Conservation (phyloP, 1,140 invertebrate genomes). For the Coptotermes formosanus region DNA sequence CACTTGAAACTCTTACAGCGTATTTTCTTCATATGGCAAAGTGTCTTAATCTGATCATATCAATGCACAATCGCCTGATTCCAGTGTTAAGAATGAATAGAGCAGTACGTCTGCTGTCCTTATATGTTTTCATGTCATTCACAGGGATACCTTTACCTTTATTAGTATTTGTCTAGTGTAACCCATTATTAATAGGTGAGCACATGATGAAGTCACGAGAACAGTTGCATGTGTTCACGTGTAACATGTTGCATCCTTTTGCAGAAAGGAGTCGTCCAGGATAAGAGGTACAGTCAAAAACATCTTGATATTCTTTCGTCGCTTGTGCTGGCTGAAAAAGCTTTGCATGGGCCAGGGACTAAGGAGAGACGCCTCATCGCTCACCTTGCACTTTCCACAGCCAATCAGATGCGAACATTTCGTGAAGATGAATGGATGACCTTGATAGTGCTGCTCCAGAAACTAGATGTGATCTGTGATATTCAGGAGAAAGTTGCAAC, state of each 20-base stretch:
- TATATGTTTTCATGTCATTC: too few species aligned
- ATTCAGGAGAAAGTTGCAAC: constrained; percentile 58
- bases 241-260: constrained; percentile 35
- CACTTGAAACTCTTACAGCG: too few species aligned
- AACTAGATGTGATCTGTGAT: constrained; percentile 61
- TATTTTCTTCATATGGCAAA: too few species aligned
- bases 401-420: constrained; percentile 57
- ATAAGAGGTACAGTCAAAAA: constrained; percentile 62
- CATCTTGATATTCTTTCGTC: constrained; percentile 68
- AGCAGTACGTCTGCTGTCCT: too few species aligned
- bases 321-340: constrained; percentile 68
- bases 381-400: constrained; percentile 64
- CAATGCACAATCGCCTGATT: too few species aligned
- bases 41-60: too few species aligned
- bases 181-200: too few species aligned
- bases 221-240: neutral
- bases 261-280: constrained; percentile 51
- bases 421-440: constrained; percentile 54
- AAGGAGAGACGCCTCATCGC: constrained; percentile 62
- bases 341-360: constrained; percentile 67
- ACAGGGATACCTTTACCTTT: neutral
- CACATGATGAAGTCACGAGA: too few species aligned
- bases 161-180: constrained; percentile 16
- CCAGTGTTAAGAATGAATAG: too few species aligned
- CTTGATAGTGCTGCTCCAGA: constrained; percentile 57